phyloP scores from a whole-genome alignment of 2,888 invertebrate genomes.

The Cephus rjabovi region DNA sequence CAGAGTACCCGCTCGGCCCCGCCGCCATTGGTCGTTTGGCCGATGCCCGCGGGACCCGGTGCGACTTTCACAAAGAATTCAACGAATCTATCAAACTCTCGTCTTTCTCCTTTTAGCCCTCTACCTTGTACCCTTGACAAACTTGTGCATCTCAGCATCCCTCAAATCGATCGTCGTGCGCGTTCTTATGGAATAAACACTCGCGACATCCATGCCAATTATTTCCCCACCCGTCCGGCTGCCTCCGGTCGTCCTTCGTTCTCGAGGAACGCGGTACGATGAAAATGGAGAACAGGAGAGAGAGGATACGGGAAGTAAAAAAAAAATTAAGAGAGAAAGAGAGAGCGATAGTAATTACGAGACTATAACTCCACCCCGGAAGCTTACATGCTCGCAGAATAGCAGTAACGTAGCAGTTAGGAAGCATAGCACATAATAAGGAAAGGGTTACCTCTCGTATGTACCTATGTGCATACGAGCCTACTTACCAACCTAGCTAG shows the following conservation, averaged over 20 bases:
- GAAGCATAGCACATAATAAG: too few species aligned
- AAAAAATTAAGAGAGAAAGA: not conserved
- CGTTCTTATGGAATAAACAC: slow-evolving; percentile 19
- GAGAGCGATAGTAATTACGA: slow-evolving; percentile 10
- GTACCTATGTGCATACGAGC: not conserved
- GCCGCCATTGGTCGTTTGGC: too few species aligned
- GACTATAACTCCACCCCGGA: slow-evolving; percentile 27
- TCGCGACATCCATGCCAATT: slow-evolving; percentile 3
- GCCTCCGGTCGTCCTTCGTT: not conserved
- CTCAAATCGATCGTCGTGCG: not conserved
- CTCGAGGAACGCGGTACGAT: slow-evolving; percentile 3
- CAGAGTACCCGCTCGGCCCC: too few species aligned
- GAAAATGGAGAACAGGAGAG: slow-evolving; percentile 12
- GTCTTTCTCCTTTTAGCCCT: too few species aligned
- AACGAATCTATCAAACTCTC: too few species aligned
- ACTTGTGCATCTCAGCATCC: not conserved
- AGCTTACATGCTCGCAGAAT: slow-evolving; percentile 31
- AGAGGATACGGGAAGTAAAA: not conserved
- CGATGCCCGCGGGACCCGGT: too few species aligned
- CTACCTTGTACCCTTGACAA: not conserved
- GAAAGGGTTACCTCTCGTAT: not conserved
- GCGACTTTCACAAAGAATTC: too few species aligned
- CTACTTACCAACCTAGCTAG: not conserved
- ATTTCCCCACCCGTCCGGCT: too few species aligned
- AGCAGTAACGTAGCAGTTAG: not conserved